These are phyloP conservation scores for Gymnothorax javanicus DNA, from an alignment of 2,797 vertebrate species.

Conservation along the genomic window DNA sequence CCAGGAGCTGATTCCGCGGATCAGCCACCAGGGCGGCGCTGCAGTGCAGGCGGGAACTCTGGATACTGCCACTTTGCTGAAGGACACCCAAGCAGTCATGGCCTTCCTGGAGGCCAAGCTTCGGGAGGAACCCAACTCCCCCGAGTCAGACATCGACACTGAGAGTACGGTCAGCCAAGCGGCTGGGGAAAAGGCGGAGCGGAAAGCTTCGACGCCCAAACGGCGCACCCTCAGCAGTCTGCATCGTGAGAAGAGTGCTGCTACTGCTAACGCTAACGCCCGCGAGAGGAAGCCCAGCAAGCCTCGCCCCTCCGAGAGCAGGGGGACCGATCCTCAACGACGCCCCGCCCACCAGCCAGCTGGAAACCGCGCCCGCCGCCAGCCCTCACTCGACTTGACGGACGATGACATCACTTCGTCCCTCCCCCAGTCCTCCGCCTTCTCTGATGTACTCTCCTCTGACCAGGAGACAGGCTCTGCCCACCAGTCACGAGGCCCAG, in stretches of 20 bases:
- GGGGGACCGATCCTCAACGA: constrained; percentile 68
- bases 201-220: constrained; percentile 76
- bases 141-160: constrained; percentile 94
- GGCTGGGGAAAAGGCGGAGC: constrained; percentile 78
- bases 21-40: constrained; percentile 74
- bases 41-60: constrained; percentile 76
- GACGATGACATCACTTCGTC: constrained; percentile 96
- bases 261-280: constrained; percentile 32
- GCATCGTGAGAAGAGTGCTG: constrained; percentile 88
- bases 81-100: constrained; percentile 98
- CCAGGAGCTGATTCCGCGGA: constrained; percentile 90
- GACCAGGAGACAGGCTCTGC: constrained; percentile 94
- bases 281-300: constrained; percentile 88
- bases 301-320: constrained; percentile 71
- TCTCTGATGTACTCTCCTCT: constrained; percentile 77
- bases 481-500: constrained; percentile 67
- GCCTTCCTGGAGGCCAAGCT: constrained; percentile 96
- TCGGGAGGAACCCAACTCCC: constrained; percentile 84
- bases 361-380: constrained; percentile 80
- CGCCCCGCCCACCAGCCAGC: constrained; percentile 74
- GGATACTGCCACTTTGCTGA: constrained; percentile 94
- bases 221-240: constrained; percentile 88
- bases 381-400: constrained; percentile 89
- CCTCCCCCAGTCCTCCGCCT: constrained; percentile 81
- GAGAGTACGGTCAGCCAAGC: constrained; percentile 81